Percentiles rank a stretch among this genome's conserved stretches.
Evolutionary conservation across 1,140 invertebrate genomes (phyloP).

Genomic region (Saccostrea glomerata): DNA sequence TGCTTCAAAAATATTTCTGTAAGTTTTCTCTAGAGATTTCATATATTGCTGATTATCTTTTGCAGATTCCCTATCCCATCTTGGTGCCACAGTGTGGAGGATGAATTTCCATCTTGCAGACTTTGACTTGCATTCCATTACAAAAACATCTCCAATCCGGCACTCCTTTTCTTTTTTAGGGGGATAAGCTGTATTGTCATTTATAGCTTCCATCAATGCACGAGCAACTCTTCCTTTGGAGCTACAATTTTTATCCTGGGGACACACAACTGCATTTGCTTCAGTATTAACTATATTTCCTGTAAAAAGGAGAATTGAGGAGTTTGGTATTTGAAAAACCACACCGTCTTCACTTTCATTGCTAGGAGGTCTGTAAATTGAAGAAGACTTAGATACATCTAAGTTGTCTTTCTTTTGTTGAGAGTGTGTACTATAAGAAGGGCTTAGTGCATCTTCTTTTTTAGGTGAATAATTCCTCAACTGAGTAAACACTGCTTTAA

Average conservation of each 20-base stretch:
- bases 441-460: too few species aligned
- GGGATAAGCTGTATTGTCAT: too few species aligned
- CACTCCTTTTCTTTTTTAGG: too few species aligned
- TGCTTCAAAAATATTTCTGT: neutral
- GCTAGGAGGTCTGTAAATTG: too few species aligned
- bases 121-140: too few species aligned
- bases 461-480: too few species aligned
- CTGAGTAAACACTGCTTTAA: neutral
- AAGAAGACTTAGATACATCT: too few species aligned
- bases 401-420: too few species aligned
- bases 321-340: too few species aligned
- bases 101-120: neutral
- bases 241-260: neutral
- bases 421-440: too few species aligned
- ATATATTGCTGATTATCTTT: neutral
- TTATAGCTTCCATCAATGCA: neutral
- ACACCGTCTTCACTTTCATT: too few species aligned
- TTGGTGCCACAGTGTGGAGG: neutral
- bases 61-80: neutral
- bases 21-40: neutral
- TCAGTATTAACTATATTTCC: neutral
- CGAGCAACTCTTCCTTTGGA: neutral
- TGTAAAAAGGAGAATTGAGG: neutral
- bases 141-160: too few species aligned
- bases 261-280: slow-evolving; percentile 8